Conservation (phyloP, 2,888 invertebrate species). For the Dasypolia templi region DNA sequence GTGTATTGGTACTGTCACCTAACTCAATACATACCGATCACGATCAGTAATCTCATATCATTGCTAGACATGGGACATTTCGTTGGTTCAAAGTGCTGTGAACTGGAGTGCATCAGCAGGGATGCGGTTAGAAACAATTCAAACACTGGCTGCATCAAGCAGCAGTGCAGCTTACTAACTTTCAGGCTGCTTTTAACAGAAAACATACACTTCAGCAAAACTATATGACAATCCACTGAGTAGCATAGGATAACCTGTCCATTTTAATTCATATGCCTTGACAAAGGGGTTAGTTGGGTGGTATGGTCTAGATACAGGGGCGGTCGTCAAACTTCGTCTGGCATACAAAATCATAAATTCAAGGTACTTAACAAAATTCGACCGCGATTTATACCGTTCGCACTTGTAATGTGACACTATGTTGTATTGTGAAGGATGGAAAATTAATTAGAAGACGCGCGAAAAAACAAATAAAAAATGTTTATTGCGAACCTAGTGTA, state of each 20-base stretch:
- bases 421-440: background rate
- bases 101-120: constrained; percentile 38
- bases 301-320: background rate
- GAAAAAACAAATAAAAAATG: too few species aligned
- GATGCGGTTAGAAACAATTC: constrained; percentile 50
- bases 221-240: constrained; percentile 12
- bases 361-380: background rate
- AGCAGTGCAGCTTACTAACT: constrained; percentile 52
- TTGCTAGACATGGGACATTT: constrained; percentile 24
- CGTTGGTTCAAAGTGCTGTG: constrained; percentile 28
- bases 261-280: background rate
- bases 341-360: background rate
- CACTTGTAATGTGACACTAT: too few species aligned
- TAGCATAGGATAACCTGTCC: background rate
- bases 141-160: constrained; percentile 37
- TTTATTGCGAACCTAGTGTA: too few species aligned
- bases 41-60: constrained; percentile 28
- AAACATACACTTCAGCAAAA: constrained; percentile 51
- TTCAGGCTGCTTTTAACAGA: constrained; percentile 61
- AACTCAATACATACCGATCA: constrained; percentile 49
- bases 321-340: background rate
- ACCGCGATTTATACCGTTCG: background rate
- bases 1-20: constrained; percentile 47
- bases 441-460: background rate
- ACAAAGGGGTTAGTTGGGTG: background rate